Evolutionary conservation across 2,797 vertebrate species (phyloP).

Genomic region (Paramormyrops hopkinsi): DNA sequence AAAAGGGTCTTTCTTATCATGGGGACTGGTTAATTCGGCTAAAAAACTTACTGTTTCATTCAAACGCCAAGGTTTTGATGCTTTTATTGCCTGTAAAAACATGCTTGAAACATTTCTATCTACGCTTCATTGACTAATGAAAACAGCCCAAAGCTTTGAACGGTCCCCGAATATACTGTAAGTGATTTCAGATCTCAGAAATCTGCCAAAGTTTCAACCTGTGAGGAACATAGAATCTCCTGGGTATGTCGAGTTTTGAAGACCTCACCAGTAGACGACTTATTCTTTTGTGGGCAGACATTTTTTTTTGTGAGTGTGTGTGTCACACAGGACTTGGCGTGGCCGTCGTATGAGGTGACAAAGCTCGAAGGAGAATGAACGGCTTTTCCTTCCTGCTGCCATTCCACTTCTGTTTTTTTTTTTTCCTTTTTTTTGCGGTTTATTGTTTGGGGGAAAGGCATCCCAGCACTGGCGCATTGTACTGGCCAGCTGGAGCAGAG

Average conservation of each 20-base stretch:
- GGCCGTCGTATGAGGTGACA: conserved; percentile 59
- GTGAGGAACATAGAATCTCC: not conserved
- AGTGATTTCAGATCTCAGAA: not conserved
- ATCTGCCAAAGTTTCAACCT: not conserved
- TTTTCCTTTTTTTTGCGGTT: not conserved
- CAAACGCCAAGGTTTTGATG: not conserved
- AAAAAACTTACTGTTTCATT: not conserved
- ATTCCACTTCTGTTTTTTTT: conserved; percentile 21
- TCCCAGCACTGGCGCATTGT: not conserved
- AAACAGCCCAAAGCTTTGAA: not conserved
- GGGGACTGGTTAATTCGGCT: not conserved
- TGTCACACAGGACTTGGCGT: conserved; percentile 49
- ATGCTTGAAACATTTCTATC: not conserved
- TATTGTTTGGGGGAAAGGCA: conserved; percentile 42
- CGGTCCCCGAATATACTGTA: not conserved
- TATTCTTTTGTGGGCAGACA: not conserved
- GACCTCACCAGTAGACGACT: not conserved
- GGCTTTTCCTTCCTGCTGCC: conserved; percentile 44
- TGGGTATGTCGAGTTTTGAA: not conserved
- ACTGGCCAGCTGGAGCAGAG: conserved; percentile 23
- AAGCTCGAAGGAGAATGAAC: conserved; percentile 61
- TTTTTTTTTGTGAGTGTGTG: not conserved
- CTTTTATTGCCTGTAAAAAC: not conserved
- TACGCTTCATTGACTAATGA: not conserved
- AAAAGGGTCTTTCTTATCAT: conserved; percentile 1